Conservation (phyloP, 2,888 invertebrate species). For the Ecliptopera silaceata region DNA sequence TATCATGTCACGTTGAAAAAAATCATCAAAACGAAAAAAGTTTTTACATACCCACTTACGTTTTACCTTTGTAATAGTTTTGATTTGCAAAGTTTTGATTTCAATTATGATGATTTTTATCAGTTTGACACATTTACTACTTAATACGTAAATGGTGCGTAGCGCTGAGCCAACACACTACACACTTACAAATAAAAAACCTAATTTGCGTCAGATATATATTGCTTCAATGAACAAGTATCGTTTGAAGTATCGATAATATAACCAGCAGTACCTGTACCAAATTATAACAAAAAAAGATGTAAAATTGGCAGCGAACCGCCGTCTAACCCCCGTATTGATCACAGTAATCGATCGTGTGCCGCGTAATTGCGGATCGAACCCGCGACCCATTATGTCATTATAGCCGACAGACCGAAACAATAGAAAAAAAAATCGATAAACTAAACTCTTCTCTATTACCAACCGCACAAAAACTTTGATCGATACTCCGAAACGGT, state of each 20-base stretch:
- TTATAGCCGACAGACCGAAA: constrained; percentile 78
- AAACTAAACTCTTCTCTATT: constrained; percentile 36
- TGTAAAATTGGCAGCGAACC: constrained; percentile 80
- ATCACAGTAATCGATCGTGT: constrained; percentile 83
- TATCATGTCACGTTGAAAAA: neutral
- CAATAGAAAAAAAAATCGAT: constrained; percentile 55
- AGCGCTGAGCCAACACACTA: too few relatives aligned
- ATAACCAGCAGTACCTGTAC: constrained; percentile 66
- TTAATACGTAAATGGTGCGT: too few relatives aligned
- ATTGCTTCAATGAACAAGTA: neutral
- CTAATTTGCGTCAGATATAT: neutral
- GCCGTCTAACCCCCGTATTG: constrained; percentile 81
- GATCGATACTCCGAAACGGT: constrained; percentile 21
- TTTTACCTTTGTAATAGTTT: too few relatives aligned
- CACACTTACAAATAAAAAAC: too few relatives aligned
- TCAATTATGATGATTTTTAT: too few relatives aligned
- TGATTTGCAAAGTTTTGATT: too few relatives aligned
- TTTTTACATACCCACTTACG: too few relatives aligned
- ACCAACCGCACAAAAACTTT: constrained; percentile 16
- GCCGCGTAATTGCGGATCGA: constrained; percentile 81
- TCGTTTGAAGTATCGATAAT: constrained; percentile 58
- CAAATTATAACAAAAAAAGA: constrained; percentile 71
- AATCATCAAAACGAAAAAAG: neutral
- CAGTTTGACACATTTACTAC: too few relatives aligned
- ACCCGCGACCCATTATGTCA: constrained; percentile 80